These are phyloP conservation scores for Hippocampus barbouri DNA, from an alignment of 2,113 vertebrate genomes.

Conservation along the genomic window DNA sequence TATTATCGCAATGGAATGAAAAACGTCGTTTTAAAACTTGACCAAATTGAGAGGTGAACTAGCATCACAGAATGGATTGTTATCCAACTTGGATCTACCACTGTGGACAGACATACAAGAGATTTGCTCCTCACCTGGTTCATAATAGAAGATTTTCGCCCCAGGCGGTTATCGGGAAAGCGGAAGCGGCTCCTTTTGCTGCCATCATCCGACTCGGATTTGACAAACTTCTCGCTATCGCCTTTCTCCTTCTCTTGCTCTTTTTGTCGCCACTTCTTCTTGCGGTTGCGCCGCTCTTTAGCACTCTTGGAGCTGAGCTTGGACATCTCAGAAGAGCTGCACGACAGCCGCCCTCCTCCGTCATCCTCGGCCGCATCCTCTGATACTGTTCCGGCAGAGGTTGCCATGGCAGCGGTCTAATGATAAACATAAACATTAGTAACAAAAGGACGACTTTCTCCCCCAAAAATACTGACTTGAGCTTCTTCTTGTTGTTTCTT, in stretches of 20 bases:
- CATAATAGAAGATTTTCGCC: constrained; percentile 96
- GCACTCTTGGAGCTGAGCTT: constrained; percentile 98
- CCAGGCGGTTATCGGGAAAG: constrained; percentile 89
- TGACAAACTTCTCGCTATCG: constrained; percentile 93
- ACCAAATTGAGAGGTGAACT: not conserved
- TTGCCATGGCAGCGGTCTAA: constrained; percentile 90
- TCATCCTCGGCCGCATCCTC: constrained; percentile 93
- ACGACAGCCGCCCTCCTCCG: constrained; percentile 84
- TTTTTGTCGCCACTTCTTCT: constrained; percentile 89
- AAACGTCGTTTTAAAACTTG: not conserved
- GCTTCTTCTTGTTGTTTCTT: constrained; percentile 95
- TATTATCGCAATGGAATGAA: not conserved
- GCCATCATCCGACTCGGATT: constrained; percentile 94
- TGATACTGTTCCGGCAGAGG: constrained; percentile 93
- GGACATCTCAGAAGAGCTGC: constrained; percentile 93
- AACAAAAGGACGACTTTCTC: not conserved
- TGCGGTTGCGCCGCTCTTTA: constrained; percentile 91
- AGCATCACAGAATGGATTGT: not conserved
- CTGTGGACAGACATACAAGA: not conserved
- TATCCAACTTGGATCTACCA: not conserved
- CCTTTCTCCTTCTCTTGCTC: constrained; percentile 96
- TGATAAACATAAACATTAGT: not conserved
- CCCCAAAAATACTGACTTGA: constrained; percentile 72
- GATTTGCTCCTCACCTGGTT: constrained; percentile 82
- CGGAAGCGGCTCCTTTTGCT: constrained; percentile 89